These are phyloP conservation scores for Genyomyrus donnyi DNA, from an alignment of 2,113 vertebrate species.

Conservation along the genomic window DNA sequence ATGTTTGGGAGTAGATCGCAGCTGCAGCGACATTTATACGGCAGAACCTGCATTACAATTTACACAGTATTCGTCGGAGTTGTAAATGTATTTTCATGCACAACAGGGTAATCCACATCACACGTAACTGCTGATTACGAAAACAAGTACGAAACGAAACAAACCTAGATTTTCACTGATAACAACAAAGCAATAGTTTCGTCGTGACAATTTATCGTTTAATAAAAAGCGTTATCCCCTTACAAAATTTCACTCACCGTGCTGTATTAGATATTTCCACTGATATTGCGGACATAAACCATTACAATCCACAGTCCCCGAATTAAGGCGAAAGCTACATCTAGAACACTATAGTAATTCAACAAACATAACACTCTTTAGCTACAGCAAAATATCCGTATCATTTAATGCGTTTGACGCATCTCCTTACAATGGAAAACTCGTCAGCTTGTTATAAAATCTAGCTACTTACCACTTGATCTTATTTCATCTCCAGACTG, in stretches of 20 bases:
- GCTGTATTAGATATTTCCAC: not conserved
- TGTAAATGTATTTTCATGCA: not conserved
- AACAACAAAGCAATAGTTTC: not conserved
- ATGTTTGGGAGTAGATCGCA: not conserved
- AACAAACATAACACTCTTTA: not conserved
- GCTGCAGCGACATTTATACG: not conserved
- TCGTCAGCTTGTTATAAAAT: no score
- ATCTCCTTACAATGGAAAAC: not conserved
- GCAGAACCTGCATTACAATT: not conserved
- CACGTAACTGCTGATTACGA: not conserved
- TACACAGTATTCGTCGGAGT: not conserved
- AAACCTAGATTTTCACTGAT: not conserved
- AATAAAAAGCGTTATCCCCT: not conserved
- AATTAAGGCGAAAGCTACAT: not conserved
- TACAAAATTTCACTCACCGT: not conserved
- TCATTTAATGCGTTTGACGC: not conserved
- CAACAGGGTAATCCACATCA: not conserved
- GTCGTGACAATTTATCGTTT: not conserved
- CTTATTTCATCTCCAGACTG: constrained; percentile 21
- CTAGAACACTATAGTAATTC: not conserved
- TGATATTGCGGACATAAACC: not conserved
- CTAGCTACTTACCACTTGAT: constrained; percentile 5
- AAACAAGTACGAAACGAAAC: not conserved
- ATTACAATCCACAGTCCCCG: not conserved
- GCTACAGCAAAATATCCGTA: not conserved